A percentile compares a stretch with the other conserved stretches of the same genome.
Conservation (phyloP, 2,888 invertebrate genomes). For the Dicranocentrus wangi region DNA sequence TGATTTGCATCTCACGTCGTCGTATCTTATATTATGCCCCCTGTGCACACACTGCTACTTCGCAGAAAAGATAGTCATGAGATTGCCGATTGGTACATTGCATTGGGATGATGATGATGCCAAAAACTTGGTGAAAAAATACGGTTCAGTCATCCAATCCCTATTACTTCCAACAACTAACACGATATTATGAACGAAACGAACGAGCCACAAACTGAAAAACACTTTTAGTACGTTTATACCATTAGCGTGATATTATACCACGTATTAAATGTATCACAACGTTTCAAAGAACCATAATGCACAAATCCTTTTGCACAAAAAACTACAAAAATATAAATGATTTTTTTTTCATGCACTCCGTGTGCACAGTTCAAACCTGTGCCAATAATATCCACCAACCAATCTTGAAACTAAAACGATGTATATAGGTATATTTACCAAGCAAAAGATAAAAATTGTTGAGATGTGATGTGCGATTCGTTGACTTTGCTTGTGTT, state of each 20-base stretch:
- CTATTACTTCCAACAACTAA: neutral
- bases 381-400: neutral
- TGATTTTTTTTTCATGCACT: too few species aligned
- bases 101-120: slow-evolving; percentile 7
- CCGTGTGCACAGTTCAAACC: neutral
- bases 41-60: too few species aligned
- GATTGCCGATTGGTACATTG: neutral
- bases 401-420: neutral
- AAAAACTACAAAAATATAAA: too few species aligned
- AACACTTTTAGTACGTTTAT: too few species aligned
- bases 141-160: slow-evolving; percentile 12
- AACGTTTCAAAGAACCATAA: too few species aligned
- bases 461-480: slow-evolving; percentile 15
- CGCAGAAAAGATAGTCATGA: slow-evolving; percentile 10
- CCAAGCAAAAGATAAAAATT: slow-evolving; percentile 27
- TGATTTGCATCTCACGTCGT: too few species aligned
- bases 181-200: neutral
- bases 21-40: too few species aligned
- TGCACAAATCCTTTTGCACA: too few species aligned
- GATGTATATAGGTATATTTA: neutral
- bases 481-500: slow-evolving; percentile 25
- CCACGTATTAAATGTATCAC: too few species aligned
- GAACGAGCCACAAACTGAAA: neutral
- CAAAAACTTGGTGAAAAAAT: slow-evolving; percentile 7
- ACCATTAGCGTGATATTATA: too few species aligned